Evolutionary conservation across 2,113 vertebrate genomes (phyloP).

Genomic region (Poeciliopsis retropinna): DNA sequence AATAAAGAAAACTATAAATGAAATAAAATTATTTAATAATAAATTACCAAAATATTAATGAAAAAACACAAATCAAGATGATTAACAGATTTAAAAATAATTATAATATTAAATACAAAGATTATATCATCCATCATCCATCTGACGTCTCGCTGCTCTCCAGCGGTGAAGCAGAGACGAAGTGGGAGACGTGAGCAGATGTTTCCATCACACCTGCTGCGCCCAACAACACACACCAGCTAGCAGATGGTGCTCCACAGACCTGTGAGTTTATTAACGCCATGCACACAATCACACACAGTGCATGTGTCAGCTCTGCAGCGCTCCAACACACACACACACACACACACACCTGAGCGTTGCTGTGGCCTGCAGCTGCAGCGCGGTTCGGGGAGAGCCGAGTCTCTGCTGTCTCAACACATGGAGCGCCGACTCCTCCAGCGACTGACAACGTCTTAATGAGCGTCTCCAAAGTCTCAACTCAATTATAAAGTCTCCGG

Average conservation of each 20-base stretch:
- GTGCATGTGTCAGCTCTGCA: constrained; percentile 6
- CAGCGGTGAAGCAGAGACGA: not conserved
- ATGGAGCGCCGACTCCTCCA: constrained; percentile 61
- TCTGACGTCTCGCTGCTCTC: too few species aligned
- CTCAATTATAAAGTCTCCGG: constrained; percentile 68
- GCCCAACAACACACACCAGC: constrained; percentile 51
- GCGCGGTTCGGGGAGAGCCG: constrained; percentile 60
- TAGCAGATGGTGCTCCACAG: constrained; percentile 74
- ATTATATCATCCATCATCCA: too few species aligned
- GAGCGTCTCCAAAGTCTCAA: constrained; percentile 72
- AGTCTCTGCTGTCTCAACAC: constrained; percentile 71
- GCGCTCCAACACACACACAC: constrained; percentile 5
- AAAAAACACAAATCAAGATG: too few species aligned
- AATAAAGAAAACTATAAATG: too few species aligned
- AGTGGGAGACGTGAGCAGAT: constrained; percentile 60
- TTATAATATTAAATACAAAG: too few species aligned
- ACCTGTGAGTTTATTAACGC: constrained; percentile 62
- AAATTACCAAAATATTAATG: too few species aligned
- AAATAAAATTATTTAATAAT: too few species aligned
- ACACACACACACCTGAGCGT: constrained; percentile 32
- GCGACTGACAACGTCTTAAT: constrained; percentile 80
- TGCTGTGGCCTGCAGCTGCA: constrained; percentile 72
- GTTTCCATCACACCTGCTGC: constrained; percentile 58
- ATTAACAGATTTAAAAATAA: too few species aligned
- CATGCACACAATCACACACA: constrained; percentile 37